Base-by-base conservation (phyloP, 2,797 vertebrate genomes). In the Scolopax rusticola region DNA sequence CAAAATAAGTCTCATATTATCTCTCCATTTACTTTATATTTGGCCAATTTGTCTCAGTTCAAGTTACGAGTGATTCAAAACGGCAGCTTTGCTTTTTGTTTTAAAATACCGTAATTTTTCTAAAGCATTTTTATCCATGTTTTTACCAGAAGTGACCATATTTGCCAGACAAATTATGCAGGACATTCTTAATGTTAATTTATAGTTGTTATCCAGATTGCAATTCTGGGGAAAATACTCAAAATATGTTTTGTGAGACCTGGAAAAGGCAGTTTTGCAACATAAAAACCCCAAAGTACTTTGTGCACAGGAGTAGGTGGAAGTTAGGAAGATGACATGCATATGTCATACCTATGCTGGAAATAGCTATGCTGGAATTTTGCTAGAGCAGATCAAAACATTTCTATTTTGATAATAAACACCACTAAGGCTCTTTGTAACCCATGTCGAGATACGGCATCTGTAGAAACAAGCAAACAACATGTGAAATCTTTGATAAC, bases 341-440 rank as follows among this genome's bases (percentile, higher is more conserved):
- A 36, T 36, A 36, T 36, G 36, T 36, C 36, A 36, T 36, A 36
- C 36, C 36, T 36, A 36, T 36, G 36, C 36, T 36, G 36, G 36
- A 84, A 90, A 56, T 32, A 79, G 2, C 43, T 59, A 56, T 6
- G 10, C 43, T 53, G 27, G 54, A 89, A 87, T 89, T 92, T 67
- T 79, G 30, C 68, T 73, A 59, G 45, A 86, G 51, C 24, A 82
- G 16, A 69, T 68, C 27, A 93, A 89, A 84, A 73, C 59, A 64
- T 20, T 61, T 70, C 28, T 86, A 23, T 67, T 95, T 70, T 50
- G 45, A 60, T 41, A 94, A 70, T 36, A 77, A 82, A 82, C 64
- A 90, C 21, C 40, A 80, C 15, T 48, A 56, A 77, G 32, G 16
- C n/a, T 77, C 54, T 70, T 84, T 73, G 67, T 32, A 88, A 90